Evolutionary conservation across 1,140 invertebrate species (phyloP).

Genomic region (Aphelenchoides besseyi): DNA sequence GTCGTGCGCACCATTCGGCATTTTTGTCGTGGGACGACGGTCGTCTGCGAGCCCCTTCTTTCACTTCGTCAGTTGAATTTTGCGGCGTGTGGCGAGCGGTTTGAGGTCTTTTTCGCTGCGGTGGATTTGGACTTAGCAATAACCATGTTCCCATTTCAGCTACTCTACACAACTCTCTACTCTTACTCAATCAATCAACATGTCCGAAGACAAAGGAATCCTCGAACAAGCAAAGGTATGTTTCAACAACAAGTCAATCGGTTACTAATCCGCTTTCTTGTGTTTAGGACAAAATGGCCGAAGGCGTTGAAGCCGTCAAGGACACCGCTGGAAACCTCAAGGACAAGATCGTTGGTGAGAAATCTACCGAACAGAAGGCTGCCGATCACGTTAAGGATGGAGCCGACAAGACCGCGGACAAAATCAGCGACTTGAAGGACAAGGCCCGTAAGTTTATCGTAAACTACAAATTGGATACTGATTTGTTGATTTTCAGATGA

Average conservation of each 20-base stretch:
- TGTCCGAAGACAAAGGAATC: constrained; percentile 5
- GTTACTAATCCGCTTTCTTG: not conserved
- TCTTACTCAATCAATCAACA: not conserved
- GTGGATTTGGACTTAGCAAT: not conserved
- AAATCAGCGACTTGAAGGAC: not conserved
- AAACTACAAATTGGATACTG: too few relatives aligned
- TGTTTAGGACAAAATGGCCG: constrained; percentile 6
- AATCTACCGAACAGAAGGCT: not conserved
- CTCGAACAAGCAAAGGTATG: not conserved
- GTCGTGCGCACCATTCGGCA: too few relatives aligned
- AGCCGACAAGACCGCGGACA: not conserved
- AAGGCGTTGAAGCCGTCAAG: not conserved
- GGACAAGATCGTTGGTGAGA: constrained; percentile 10
- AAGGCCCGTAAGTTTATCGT: not conserved
- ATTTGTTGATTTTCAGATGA: too few relatives aligned
- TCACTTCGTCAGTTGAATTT: not conserved
- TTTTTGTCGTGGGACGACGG: too few relatives aligned
- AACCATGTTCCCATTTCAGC: constrained; percentile 1
- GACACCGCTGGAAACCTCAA: not conserved
- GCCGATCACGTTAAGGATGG: not conserved
- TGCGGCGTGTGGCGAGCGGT: not conserved
- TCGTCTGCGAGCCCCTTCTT: not conserved
- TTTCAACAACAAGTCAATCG: too few relatives aligned
- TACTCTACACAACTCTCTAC: not conserved
- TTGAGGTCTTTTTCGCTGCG: not conserved